phyloP scores from a whole-genome alignment of 2,888 invertebrate species.

The Chaitophorus viminalis region DNA sequence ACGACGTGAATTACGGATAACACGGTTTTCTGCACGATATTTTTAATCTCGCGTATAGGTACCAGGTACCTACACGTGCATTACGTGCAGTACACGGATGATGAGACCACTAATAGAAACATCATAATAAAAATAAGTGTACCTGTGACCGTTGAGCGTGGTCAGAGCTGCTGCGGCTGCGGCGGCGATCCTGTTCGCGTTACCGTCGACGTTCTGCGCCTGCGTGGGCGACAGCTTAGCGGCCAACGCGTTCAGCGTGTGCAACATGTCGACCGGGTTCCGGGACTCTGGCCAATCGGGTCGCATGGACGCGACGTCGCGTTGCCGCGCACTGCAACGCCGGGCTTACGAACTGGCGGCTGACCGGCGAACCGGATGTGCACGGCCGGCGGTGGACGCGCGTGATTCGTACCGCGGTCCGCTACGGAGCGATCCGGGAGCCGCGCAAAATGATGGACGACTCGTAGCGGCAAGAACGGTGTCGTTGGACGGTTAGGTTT shows the following conservation, averaged over 20 bases:
- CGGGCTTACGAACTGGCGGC: too few relatives aligned
- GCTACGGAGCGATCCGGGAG: not conserved
- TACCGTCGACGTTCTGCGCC: slow-evolving; percentile 63
- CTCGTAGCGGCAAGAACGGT: not conserved
- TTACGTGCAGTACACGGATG: too few relatives aligned
- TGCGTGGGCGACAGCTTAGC: slow-evolving; percentile 82
- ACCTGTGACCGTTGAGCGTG: slow-evolving; percentile 2
- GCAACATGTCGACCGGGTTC: slow-evolving; percentile 75
- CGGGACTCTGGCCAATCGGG: slow-evolving; percentile 58
- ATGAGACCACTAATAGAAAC: too few relatives aligned
- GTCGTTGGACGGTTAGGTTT: not conserved
- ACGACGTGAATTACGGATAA: too few relatives aligned
- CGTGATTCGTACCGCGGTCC: too few relatives aligned
- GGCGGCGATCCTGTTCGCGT: slow-evolving; percentile 64
- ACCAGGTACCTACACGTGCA: too few relatives aligned
- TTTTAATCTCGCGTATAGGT: too few relatives aligned
- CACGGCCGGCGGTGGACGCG: too few relatives aligned
- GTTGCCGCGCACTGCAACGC: not conserved
- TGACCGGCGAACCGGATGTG: too few relatives aligned
- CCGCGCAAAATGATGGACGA: not conserved
- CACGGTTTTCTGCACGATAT: too few relatives aligned
- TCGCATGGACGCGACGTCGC: slow-evolving; percentile 39
- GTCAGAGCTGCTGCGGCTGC: slow-evolving; percentile 63
- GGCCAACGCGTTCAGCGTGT: slow-evolving; percentile 87
- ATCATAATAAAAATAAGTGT: too few relatives aligned